Base-by-base conservation (phyloP, 2,888 invertebrate genomes). In the Iphiclides podalirius region DNA sequence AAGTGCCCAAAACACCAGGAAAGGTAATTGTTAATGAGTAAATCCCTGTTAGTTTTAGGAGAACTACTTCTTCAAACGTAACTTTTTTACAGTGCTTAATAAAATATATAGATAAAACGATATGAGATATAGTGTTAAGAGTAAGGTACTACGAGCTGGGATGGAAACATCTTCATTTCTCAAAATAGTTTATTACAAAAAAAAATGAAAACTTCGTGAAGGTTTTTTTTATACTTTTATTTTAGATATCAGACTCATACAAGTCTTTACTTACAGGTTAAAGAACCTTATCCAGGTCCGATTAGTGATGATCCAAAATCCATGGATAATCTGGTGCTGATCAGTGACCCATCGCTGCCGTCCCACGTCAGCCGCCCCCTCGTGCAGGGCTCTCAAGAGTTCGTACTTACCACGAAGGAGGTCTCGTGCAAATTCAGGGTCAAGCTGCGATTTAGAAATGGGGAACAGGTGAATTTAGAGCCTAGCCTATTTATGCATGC, bases 1-100 rank as follows among this genome's bases (percentile, higher is more conserved):
- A 68, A 57, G 82, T 90, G 1, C 89, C 90, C 0, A 90, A 90
- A 67, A 64, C 75, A 1, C 88, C 89, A 20, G 82, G 86, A 35
- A 62, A 77, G 65, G 84, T 86, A 66, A 64, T 20, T 20, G 3
- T 20, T 4, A 4, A 4, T 20, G 20, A 4, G 20, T 20, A 20
- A 20, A 20, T 6, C 20, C 20, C 20, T 20, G 6, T 4, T 20
- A 20, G 20, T 6, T 4, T 20, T 6, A 20, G 20, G 6, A 4
- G 6, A 20, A 20, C 3, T 20, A 20, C 20, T 3, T 6, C 20
- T 6, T 6, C 3, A 20, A 4, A 20, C 20, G 3, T 4, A 6
- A 20, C 6, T 20, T 20, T 20, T 20, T 20, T 20, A 20, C 20
- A 20, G 6, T 20, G 3, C 3, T 20, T 20, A 20, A 20, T 20